Evolutionary conservation across 92 coral and sea anemone species (phyloP), one percentile per base, ranked within the genome.

Genomic region (Anthopleura xanthogrammica): DNA sequence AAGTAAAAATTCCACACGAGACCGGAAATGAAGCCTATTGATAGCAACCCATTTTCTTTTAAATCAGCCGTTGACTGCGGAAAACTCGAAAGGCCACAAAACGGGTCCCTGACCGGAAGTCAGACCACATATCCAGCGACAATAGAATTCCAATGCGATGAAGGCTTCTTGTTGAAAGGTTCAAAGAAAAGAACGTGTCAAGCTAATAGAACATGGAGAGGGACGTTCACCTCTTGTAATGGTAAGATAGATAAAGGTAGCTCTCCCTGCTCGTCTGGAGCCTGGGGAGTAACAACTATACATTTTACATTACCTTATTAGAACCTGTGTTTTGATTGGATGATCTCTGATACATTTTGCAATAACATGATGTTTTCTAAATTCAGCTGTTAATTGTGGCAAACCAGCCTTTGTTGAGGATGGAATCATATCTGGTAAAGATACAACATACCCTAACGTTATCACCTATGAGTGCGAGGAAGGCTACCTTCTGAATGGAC

Each of bases 141-240:
- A 62, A 71, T 79, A 3, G 62, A 24, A 16, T 89, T 92, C 65
- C 79, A 80, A 72, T 92, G 95, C 56, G 91, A 92, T 60, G 83
- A 79, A 16, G 94, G 94, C 2, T 91, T 88, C 78, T 57, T 62
- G 23, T 83, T 91, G 55, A 52, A 57, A 22, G 94, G 94, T 1
- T 86, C 94, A 24, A 41, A 22, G 14, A 48, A 76, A 16, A 85
- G 92, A 65, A 79, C 78, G 20, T 91, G 94, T 52, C 87, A 75
- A 50, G 78, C 92, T 16, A 57, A 82, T 73, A 79, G 94, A 2
- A 13, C 54, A 23, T 91, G 94, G 94, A 91, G 92, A 83, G 94
- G 94, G 41, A 83, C 1, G 52, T 24, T 78, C 1, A 79, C 86
- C 4, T 24, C 22, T 3, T 91, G 92, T 76, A 23, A 86, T 73